These are phyloP conservation scores for Neoscelio sp. DNA, from an alignment of 2,888 invertebrate genomes.

Conservation along the genomic window DNA sequence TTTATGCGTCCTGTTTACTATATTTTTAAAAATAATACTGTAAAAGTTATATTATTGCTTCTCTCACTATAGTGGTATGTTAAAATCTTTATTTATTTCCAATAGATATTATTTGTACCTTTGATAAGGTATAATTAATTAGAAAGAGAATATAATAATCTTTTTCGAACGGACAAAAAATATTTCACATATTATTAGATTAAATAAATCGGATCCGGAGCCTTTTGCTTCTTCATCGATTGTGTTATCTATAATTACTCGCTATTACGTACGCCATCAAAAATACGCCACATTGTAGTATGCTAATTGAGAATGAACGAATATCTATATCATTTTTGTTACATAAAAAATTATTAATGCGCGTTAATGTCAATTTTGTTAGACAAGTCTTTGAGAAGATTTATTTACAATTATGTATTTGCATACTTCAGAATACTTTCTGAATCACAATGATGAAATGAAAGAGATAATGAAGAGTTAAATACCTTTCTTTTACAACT, in stretches of 20 bases:
- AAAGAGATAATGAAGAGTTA: too few relatives aligned
- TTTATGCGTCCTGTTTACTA: too few relatives aligned
- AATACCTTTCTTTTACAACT: too few relatives aligned
- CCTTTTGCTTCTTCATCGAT: conserved; percentile 2
- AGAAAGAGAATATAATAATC: too few relatives aligned
- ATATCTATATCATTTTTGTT: conserved; percentile 5
- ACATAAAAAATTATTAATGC: conserved; percentile 3
- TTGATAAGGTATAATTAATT: conserved; percentile 3
- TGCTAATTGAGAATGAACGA: conserved; percentile 5
- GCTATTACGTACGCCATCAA: conserved; percentile 13
- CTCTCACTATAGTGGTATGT: background rate
- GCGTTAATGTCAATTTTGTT: too few relatives aligned
- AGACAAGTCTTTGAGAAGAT: too few relatives aligned
- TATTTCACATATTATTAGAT: conserved; percentile 2
- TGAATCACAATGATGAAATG: too few relatives aligned
- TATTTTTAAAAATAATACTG: too few relatives aligned
- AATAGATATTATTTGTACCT: background rate
- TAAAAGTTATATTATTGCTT: too few relatives aligned
- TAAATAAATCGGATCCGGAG: conserved; percentile 3
- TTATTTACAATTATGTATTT: too few relatives aligned
- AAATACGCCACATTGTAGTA: conserved; percentile 1
- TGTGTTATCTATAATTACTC: conserved; percentile 19
- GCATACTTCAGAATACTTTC: too few relatives aligned
- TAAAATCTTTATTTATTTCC: background rate
- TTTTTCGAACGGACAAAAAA: background rate